Percentiles rank a stretch among this genome's conserved stretches.
Conservation (phyloP, 1,140 invertebrate species). For the Saccostrea cuccullata region DNA sequence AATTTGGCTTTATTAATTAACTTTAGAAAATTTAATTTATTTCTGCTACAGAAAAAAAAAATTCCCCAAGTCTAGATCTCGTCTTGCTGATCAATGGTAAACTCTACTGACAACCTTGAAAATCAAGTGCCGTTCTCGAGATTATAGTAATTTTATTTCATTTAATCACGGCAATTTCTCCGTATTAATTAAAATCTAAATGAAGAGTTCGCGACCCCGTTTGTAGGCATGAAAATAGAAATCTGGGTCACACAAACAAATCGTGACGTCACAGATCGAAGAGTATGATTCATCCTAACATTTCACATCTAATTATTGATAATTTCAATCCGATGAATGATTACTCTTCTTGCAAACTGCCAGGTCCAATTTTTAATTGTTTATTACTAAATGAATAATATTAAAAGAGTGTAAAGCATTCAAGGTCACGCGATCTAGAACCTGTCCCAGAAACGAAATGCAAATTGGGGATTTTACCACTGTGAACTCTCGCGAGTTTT, state of each 20-base stretch:
- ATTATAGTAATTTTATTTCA: neutral
- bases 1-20: no score
- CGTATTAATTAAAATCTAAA: neutral
- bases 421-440: neutral
- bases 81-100: no score
- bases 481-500: neutral
- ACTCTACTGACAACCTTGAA: no score
- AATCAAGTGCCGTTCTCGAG: no score
- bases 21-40: no score
- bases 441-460: constrained; percentile 44
- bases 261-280: constrained; percentile 27
- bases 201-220: neutral
- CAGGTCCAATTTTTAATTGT: no score
- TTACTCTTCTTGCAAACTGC: no score
- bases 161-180: neutral
- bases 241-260: constrained; percentile 22
- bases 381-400: neutral
- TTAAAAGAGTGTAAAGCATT: neutral
- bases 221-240: neutral
- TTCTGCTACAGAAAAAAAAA: no score
- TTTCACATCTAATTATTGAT: constrained; percentile 25
- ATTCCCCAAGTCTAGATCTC: no score
- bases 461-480: constrained; percentile 7
- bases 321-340: neutral
- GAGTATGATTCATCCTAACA: neutral